phyloP scores from a whole-genome alignment of 2,888 invertebrate species.

The Chromoteleia sp. region DNA sequence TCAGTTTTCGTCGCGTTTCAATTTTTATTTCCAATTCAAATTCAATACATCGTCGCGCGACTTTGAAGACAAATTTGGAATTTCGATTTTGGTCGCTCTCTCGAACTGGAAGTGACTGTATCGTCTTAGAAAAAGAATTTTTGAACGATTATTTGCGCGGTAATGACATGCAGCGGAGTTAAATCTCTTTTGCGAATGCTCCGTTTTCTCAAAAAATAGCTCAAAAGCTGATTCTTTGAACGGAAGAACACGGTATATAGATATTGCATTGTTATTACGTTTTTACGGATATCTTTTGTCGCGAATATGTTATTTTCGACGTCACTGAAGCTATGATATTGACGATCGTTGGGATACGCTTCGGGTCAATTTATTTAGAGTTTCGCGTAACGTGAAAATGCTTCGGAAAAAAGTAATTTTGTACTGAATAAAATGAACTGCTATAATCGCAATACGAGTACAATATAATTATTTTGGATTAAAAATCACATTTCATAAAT shows the following conservation, averaged over 20 bases:
- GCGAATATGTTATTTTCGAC: conserved; percentile 52
- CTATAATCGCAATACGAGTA: too few relatives aligned
- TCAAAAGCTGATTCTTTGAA: conserved; percentile 34
- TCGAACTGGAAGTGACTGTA: background rate
- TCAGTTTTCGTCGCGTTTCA: too few relatives aligned
- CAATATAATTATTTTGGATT: too few relatives aligned
- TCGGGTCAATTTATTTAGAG: conserved; percentile 36
- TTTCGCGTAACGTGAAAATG: conserved; percentile 41
- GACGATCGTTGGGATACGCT: conserved; percentile 33
- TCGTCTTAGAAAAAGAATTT: conserved; percentile 1
- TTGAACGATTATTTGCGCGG: background rate
- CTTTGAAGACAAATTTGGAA: too few relatives aligned
- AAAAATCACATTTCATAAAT: too few relatives aligned
- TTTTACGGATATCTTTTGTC: conserved; percentile 47
- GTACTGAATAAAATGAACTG: too few relatives aligned
- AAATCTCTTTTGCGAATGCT: conserved; percentile 9
- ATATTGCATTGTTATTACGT: conserved; percentile 53
- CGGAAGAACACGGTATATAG: conserved; percentile 15
- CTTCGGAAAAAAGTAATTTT: conserved; percentile 18
- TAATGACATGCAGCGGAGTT: conserved; percentile 12
- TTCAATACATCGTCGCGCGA: too few relatives aligned
- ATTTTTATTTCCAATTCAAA: too few relatives aligned
- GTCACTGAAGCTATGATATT: conserved; percentile 50
- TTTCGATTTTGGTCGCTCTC: too few relatives aligned
- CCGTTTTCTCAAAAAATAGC: conserved; percentile 23